Evolutionary conservation across 2,797 vertebrate species (phyloP).

Genomic region (Rachycentron canadum): DNA sequence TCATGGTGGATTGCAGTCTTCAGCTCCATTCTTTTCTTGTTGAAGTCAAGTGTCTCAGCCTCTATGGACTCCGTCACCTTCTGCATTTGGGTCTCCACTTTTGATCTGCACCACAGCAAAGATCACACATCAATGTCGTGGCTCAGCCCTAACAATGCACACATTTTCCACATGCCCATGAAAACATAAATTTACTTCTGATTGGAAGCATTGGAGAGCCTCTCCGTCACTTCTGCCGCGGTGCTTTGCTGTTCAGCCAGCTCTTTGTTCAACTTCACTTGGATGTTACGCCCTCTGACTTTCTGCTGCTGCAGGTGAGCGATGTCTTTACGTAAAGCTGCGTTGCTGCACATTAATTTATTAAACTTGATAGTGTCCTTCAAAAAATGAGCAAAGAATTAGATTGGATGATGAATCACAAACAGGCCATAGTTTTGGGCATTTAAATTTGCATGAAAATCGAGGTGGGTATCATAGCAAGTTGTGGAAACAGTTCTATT

Average conservation of each 20-base stretch:
- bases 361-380: slow-evolving; percentile 7
- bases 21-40: neutral
- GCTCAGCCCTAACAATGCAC: neutral
- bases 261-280: neutral
- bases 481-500: neutral
- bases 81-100: neutral
- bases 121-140: neutral
- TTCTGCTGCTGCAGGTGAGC: slow-evolving; percentile 9
- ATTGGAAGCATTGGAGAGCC: fast-evolving
- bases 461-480: no score
- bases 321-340: neutral
- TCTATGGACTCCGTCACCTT: neutral
- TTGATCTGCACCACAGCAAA: slow-evolving; percentile 6
- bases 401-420: neutral
- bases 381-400: neutral
- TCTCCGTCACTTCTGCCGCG: neutral
- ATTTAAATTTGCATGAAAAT: neutral
- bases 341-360: neutral
- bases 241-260: neutral
- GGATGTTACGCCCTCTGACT: neutral
- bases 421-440: no score
- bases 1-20: neutral
- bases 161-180: neutral
- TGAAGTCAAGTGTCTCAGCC: neutral
- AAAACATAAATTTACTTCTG: slow-evolving; percentile 8